Percentiles rank a stretch among this genome's conserved stretches.
These are phyloP conservation scores for Bothrops alternatus DNA, from an alignment of 2,797 vertebrate genomes.

Conservation along the genomic window DNA sequence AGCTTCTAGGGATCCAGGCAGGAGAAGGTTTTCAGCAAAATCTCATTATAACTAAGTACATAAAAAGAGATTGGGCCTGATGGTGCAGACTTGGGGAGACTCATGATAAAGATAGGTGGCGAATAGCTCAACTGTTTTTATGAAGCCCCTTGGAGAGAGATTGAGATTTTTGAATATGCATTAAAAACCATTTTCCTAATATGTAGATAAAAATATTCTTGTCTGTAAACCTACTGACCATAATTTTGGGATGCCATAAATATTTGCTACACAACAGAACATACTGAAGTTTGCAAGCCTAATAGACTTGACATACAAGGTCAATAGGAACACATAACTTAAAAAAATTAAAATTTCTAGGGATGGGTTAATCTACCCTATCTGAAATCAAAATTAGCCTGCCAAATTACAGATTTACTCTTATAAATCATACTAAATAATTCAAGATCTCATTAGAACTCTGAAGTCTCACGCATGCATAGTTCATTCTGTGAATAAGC, in stretches of 20 bases:
- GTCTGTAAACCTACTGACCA: not conserved
- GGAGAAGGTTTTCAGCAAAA: not conserved
- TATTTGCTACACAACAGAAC: not conserved
- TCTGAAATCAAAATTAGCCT: not conserved
- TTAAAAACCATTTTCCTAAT: not conserved
- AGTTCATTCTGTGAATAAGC: not conserved
- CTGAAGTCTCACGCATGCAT: not conserved
- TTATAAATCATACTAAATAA: not conserved
- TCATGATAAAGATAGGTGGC: not conserved
- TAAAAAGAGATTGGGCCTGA: not conserved
- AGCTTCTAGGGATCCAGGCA: not conserved
- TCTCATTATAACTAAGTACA: not conserved
- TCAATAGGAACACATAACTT: not conserved
- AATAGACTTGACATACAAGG: not conserved
- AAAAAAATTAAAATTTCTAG: not conserved
- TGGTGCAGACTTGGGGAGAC: not conserved
- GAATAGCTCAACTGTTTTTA: not conserved
- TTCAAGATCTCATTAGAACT: not conserved
- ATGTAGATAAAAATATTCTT: not conserved
- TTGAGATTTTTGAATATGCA: not conserved
- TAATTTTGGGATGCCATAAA: not conserved
- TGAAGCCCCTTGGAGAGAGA: not conserved
- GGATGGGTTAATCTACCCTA: not conserved
- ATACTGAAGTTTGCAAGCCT: not conserved
- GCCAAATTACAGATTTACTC: not conserved